Evolutionary conservation across 2,113 vertebrate genomes (phyloP).

Genomic region (Thunnus thynnus): DNA sequence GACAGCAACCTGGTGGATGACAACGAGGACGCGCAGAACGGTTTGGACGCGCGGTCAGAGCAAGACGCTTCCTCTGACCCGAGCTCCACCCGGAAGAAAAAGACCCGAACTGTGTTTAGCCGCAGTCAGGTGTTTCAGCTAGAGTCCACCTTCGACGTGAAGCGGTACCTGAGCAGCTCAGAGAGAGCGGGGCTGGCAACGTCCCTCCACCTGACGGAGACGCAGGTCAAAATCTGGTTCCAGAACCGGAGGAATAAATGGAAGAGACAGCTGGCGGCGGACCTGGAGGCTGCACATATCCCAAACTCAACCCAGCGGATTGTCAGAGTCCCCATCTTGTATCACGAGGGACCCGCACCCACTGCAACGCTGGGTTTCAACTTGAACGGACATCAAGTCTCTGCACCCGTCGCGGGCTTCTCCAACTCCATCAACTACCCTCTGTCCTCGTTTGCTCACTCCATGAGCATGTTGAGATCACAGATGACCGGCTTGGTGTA

Average conservation of each 20-base stretch:
- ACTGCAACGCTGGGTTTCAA: conserved; percentile 81
- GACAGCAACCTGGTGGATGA: conserved; percentile 68
- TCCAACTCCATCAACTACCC: conserved; percentile 88
- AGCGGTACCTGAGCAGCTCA: conserved; percentile 92
- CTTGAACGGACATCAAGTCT: conserved; percentile 85
- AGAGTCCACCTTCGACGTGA: conserved; percentile 92
- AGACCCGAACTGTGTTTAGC: conserved; percentile 92
- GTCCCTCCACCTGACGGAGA: conserved; percentile 91
- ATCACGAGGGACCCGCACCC: conserved; percentile 88
- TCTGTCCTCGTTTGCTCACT: conserved; percentile 89
- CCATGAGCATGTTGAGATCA: conserved; percentile 89
- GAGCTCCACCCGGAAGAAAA: conserved; percentile 86
- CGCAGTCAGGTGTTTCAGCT: conserved; percentile 92
- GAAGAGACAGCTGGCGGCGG: conserved; percentile 93
- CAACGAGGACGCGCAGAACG: conserved; percentile 66
- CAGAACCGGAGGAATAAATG: conserved; percentile 94
- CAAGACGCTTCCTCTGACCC: conserved; percentile 61
- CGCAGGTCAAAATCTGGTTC: conserved; percentile 95
- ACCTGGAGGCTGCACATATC: conserved; percentile 89
- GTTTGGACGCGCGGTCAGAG: conserved; percentile 52
- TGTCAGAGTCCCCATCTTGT: conserved; percentile 93
- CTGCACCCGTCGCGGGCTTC: conserved; percentile 86
- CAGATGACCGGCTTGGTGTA: conserved; percentile 94
- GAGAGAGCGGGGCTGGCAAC: conserved; percentile 90
- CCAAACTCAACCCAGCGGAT: conserved; percentile 89